These are phyloP conservation scores for Desmophyllum pertusum DNA, from an alignment of 92 coral and sea anemone species.

Conservation along the genomic window DNA sequence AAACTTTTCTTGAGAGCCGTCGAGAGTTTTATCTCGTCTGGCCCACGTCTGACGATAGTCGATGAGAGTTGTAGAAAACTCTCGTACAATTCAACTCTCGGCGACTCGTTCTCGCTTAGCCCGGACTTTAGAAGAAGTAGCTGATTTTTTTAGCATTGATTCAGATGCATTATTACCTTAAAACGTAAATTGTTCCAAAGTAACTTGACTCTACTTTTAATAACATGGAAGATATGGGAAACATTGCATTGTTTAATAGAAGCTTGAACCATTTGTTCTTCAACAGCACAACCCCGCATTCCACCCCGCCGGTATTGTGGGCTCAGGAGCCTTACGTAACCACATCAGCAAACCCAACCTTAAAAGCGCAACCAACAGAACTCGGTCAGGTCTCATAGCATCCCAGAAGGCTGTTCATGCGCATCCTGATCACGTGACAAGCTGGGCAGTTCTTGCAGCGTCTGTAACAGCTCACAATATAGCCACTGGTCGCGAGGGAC, in stretches of 20 bases:
- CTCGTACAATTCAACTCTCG: not conserved
- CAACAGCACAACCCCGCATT: conserved; percentile 56
- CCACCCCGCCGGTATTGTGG: conserved; percentile 74
- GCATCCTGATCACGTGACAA: conserved; percentile 79
- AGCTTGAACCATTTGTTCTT: not conserved
- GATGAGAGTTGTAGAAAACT: no score
- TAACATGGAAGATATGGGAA: not conserved
- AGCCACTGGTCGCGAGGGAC: conserved; percentile 43
- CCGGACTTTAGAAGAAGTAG: no score
- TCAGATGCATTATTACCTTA: not conserved
- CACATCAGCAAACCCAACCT: conserved; percentile 33
- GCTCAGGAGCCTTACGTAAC: conserved; percentile 67
- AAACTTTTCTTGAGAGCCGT: no score
- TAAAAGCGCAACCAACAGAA: conserved; percentile 44
- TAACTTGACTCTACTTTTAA: not conserved
- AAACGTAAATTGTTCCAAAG: not conserved
- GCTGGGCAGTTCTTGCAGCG: conserved; percentile 89
- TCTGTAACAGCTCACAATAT: conserved; percentile 74
- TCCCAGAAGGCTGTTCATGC: conserved; percentile 96
- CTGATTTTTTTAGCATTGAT: not conserved
- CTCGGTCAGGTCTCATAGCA: conserved; percentile 67
- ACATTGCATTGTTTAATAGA: not conserved
- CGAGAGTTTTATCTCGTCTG: no score
- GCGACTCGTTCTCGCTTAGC: no score
- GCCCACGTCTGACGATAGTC: no score